Evolutionary conservation across 2,113 vertebrate genomes (phyloP), one percentile per base, ranked within the genome.

Genomic region (Protobothrops mucrosquamatus): DNA sequence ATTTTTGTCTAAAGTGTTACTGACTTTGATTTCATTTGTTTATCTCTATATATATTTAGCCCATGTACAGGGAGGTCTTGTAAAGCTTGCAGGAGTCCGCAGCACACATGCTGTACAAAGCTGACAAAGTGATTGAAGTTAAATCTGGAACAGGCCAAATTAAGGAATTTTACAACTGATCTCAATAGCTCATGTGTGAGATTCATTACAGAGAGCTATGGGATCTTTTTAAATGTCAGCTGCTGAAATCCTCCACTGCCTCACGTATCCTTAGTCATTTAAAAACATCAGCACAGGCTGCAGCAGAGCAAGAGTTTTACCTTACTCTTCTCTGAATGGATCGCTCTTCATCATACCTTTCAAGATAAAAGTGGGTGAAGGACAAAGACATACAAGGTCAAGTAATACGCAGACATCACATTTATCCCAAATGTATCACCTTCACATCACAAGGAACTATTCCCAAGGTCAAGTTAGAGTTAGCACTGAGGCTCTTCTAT

Each of bases 301-400:
- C 59, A 96, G 93, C 85, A 96, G 94, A 95, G 94, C 85, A 96
- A 95, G 87, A 95, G 93, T 93, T 98, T 99, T 99, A 99, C 98
- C 99, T 99, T 97, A 98, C 97, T 96, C 97, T 98, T 98, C 97
- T 98, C 96, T 98, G 98, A 98, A 97, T 97, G 98, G 96, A 97
- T 97, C 97, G 98, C 95, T 98, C 97, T 98, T 98, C 98, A 98
- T 99, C 98, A 97, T 98, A 99, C 98, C 98, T 99, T 99, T 96
- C 92, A 95, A 97, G 96, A 94, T 97, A 98, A 97, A 96, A 97
- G 95, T 11, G 92, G 95, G 95, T 90, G 94, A 95, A 96, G 88
- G 95, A 98, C 95, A 81, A 97, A 94, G 29, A 95, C 2, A 56
- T 43, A 92, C 55, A 94, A 86, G 87, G 94, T 97, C 92, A 94